Conservation (phyloP, 1,140 invertebrate species). For the Eriosoma lanigerum region DNA sequence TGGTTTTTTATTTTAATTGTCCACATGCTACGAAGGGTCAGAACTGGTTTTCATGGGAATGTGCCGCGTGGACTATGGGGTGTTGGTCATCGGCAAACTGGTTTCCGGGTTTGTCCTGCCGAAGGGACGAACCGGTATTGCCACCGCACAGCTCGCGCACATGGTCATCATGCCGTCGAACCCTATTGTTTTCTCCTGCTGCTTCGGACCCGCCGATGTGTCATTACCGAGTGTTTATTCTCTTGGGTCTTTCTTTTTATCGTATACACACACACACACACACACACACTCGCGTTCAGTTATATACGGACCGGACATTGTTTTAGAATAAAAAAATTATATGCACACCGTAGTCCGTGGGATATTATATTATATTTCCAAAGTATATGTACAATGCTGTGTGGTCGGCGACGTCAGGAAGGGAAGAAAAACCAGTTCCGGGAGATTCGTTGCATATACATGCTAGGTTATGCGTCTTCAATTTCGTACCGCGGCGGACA, state of each 20-base stretch:
- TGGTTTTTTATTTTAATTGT: constrained; percentile 30
- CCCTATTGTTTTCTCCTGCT: constrained; percentile 24
- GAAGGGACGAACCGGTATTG: constrained; percentile 44
- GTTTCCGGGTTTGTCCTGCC: constrained; percentile 38
- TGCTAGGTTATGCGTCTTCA: background rate
- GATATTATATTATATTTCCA: background rate
- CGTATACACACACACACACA: background rate
- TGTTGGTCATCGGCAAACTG: constrained; percentile 51
- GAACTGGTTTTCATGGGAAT: constrained; percentile 51
- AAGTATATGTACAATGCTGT: background rate
- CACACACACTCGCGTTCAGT: background rate
- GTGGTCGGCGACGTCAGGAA: background rate
- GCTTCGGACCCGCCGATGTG: constrained; percentile 8
- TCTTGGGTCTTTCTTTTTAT: constrained; percentile 2
- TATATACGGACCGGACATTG: constrained; percentile 31
- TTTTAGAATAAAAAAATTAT: constrained; percentile 46
- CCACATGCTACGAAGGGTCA: constrained; percentile 28
- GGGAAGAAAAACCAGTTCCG: constrained; percentile 37
- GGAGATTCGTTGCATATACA: background rate
- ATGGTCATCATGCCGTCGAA: constrained; percentile 20
- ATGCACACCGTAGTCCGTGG: constrained; percentile 23
- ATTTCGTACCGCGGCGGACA: background rate
- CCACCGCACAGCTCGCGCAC: constrained; percentile 25
- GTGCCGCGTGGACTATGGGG: constrained; percentile 1
- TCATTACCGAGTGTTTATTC: constrained; percentile 46